Percentiles rank a stretch among this genome's conserved stretches.
Conservation (phyloP, 2,797 vertebrate species). For the Buceros bicornis region DNA sequence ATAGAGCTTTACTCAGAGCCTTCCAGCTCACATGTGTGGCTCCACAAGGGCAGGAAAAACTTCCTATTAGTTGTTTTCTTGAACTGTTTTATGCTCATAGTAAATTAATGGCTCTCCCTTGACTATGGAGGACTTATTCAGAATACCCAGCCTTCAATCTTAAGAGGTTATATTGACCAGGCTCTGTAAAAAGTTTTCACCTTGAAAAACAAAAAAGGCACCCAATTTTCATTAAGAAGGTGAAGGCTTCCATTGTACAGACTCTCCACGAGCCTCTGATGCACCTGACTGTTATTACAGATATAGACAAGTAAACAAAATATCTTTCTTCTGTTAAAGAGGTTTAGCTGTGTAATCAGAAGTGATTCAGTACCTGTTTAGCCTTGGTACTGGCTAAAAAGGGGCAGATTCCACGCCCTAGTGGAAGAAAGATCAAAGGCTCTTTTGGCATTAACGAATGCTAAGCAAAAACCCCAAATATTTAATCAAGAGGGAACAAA, state of each 20-base stretch:
- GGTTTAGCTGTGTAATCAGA: slow-evolving; percentile 47
- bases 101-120: neutral
- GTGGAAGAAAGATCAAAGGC: slow-evolving; percentile 62
- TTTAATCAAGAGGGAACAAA: slow-evolving; percentile 57
- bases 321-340: slow-evolving; percentile 19
- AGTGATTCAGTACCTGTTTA: slow-evolving; percentile 48
- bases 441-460: slow-evolving; percentile 42
- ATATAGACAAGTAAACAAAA: neutral
- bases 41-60: neutral
- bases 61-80: neutral
- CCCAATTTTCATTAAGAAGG: neutral
- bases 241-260: neutral
- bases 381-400: slow-evolving; percentile 35
- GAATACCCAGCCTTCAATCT: neutral
- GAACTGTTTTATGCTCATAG: neutral
- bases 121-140: neutral
- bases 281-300: slow-evolving; percentile 9
- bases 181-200: neutral
- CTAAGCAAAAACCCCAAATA: slow-evolving; percentile 50
- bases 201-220: neutral
- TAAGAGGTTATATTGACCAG: neutral
- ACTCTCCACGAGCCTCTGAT: neutral
- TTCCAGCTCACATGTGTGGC: neutral
- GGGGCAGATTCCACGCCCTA: slow-evolving; percentile 45
- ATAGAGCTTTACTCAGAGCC: neutral